A percentile compares a stretch with the other conserved stretches of the same genome.
Evolutionary conservation across 2,797 vertebrate species (phyloP).

Genomic region (Pantherophis vulpinus): DNA sequence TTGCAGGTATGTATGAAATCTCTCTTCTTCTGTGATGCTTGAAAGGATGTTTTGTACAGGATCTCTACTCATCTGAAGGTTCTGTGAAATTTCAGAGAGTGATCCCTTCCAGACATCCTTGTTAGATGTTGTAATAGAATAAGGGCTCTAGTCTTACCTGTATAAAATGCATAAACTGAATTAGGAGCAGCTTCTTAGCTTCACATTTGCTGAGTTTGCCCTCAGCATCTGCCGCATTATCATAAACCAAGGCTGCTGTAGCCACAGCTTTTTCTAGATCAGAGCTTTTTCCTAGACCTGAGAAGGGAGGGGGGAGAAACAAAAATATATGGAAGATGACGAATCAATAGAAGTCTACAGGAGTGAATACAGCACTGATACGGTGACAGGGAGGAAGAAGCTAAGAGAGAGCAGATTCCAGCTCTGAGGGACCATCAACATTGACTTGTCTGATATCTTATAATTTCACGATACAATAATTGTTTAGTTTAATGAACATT

Average conservation of each 20-base stretch:
- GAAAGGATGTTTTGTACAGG: neutral
- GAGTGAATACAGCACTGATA: neutral
- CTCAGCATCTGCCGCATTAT: slow-evolving; percentile 61
- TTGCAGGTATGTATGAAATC: neutral
- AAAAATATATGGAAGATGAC: neutral
- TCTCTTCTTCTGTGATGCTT: neutral
- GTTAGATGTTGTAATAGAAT: neutral
- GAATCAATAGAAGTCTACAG: slow-evolving; percentile 14
- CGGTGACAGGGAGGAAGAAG: neutral
- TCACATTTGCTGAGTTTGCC: slow-evolving; percentile 71
- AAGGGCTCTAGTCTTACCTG: slow-evolving; percentile 64
- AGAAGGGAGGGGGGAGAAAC: neutral
- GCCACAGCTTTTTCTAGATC: slow-evolving; percentile 78
- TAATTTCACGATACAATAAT: neutral
- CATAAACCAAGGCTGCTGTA: slow-evolving; percentile 67
- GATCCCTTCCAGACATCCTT: neutral
- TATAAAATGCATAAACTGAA: slow-evolving; percentile 70
- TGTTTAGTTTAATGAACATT: neutral
- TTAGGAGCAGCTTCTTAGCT: slow-evolving; percentile 69
- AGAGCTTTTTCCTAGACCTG: slow-evolving; percentile 73
- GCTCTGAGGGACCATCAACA: neutral
- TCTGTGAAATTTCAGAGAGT: neutral
- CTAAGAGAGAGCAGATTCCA: neutral
- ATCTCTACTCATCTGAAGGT: neutral
- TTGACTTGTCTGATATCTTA: neutral